Base-by-base conservation (phyloP, 2,888 invertebrate species). In the Coenonympha arcania region DNA sequence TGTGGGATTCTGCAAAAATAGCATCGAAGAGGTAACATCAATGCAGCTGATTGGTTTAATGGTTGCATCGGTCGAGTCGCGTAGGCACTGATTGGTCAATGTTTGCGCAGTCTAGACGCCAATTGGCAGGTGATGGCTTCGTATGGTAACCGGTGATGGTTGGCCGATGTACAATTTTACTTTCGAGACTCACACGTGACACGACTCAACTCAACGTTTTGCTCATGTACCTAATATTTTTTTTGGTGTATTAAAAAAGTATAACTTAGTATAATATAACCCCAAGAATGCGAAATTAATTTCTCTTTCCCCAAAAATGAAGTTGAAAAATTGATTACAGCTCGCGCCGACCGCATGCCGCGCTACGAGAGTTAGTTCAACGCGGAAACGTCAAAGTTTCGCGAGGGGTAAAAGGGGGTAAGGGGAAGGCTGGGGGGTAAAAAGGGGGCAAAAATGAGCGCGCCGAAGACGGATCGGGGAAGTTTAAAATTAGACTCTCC, bases 301-400 rank as follows among this genome's bases (percentile, higher is more conserved):
- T 62, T n/a, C 69, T 61, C 63, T 36, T 40, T 36, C 24, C 60
- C 66, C 65, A 63, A 64, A 73, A 77, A 76, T 71, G 68, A 73
- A 79, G 74, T 79, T 79, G 73, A 79, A 79, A 79, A 79, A 79
- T 79, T 80, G 76, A 79, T 79, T 78, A 80, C 78, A 77, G 66
- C 73, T 63, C 64, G 68, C 70, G 62, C 59, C 68, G 66, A 73
- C 76, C 76, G 61, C 76, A 72, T 58, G 57, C 50, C 60, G 60
- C 61, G 56, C 61, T 60, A 65, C 65, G 44, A 44, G 68, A 66
- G 67, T 57, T 64, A 69, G 71, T 68, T 68, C 73, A 69, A 34
- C 44, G 66, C 68, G 68, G 68, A 69, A 64, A 64, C 66, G 65
- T 62, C 66, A 60, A 64, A 59, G 63, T 63, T 62, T 61, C 60